Percentiles rank a stretch among this genome's conserved stretches.
phyloP scores from a whole-genome alignment of 2,888 invertebrate species.

The Microctonus hyperodae region DNA sequence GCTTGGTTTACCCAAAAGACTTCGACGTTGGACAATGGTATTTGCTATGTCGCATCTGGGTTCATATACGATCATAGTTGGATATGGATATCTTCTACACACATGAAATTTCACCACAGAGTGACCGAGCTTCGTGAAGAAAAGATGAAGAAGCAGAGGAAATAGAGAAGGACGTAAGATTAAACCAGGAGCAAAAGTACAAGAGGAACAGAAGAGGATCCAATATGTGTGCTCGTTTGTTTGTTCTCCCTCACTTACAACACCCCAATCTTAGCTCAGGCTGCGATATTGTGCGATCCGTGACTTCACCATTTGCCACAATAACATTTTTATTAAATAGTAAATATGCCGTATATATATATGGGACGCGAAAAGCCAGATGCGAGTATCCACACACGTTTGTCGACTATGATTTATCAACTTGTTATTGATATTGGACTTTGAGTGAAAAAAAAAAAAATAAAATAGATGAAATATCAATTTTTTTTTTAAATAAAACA shows the following conservation, averaged over 20 bases:
- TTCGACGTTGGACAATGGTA: constrained; percentile 25
- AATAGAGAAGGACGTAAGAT: constrained; percentile 26
- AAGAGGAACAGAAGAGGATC: constrained; percentile 41
- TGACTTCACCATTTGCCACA: constrained; percentile 42
- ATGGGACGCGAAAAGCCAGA: background rate
- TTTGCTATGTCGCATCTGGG: constrained; percentile 48
- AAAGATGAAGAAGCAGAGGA: constrained; percentile 19
- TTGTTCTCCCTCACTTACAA: constrained; percentile 38
- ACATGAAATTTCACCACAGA: constrained; percentile 25
- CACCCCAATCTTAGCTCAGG: constrained; percentile 43
- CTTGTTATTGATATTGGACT: constrained; percentile 8
- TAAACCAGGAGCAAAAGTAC: constrained; percentile 22
- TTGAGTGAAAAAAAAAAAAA: background rate
- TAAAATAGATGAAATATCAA: background rate
- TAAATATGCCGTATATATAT: constrained; percentile 38
- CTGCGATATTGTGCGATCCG: constrained; percentile 45
- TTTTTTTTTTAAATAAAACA: too few species aligned
- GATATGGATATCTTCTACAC: constrained; percentile 42
- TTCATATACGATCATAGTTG: constrained; percentile 40
- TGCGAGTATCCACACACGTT: background rate
- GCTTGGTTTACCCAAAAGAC: constrained; percentile 10
- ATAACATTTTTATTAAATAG: constrained; percentile 56
- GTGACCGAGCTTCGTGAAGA: constrained; percentile 5
- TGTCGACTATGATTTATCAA: constrained; percentile 12
- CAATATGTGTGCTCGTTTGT: constrained; percentile 48